Percentiles rank a stretch among this genome's conserved stretches.
These are phyloP conservation scores for Hypomesus transpacificus DNA, from an alignment of 2,113 vertebrate species.

Conservation along the genomic window DNA sequence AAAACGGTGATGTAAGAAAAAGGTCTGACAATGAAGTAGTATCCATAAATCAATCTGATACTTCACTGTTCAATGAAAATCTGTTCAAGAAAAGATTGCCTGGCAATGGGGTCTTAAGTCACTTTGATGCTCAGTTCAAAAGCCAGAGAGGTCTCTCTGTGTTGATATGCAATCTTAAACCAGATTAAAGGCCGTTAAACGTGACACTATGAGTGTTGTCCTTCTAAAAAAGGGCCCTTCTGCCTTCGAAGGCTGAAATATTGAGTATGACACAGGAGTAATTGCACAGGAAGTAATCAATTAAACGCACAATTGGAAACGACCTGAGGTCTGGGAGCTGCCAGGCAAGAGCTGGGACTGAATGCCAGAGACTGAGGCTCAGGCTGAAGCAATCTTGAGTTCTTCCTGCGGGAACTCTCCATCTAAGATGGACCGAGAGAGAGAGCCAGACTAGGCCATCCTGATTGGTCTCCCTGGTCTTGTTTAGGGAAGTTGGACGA, in stretches of 20 bases:
- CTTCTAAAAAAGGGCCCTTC: slow-evolving; percentile 63
- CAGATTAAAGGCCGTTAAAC: slow-evolving; percentile 61
- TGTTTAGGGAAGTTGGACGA: slow-evolving; percentile 28
- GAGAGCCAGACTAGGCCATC: slow-evolving; percentile 25
- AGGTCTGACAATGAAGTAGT: too few relatives aligned
- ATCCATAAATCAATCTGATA: too few relatives aligned
- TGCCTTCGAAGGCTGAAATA: slow-evolving; percentile 70
- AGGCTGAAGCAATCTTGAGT: slow-evolving; percentile 54
- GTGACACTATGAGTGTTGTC: slow-evolving; percentile 66
- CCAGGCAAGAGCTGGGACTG: slow-evolving; percentile 58
- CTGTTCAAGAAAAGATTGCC: too few relatives aligned
- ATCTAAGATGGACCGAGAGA: slow-evolving; percentile 9
- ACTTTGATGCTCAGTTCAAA: too few relatives aligned
- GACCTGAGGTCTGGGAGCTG: slow-evolving; percentile 70
- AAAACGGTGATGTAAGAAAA: too few relatives aligned
- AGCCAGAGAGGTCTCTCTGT: neutral
- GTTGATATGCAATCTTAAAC: slow-evolving; percentile 53
- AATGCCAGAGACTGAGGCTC: slow-evolving; percentile 57
- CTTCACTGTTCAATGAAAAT: too few relatives aligned
- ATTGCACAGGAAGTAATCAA: slow-evolving; percentile 79
- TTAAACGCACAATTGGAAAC: slow-evolving; percentile 76
- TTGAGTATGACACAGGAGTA: slow-evolving; percentile 76
- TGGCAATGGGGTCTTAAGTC: too few relatives aligned
- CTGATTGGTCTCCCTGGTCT: slow-evolving; percentile 30
- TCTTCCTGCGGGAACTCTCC: slow-evolving; percentile 39